These are phyloP conservation scores for Brachyptera putata DNA, from an alignment of 2,888 invertebrate genomes.

Conservation along the genomic window DNA sequence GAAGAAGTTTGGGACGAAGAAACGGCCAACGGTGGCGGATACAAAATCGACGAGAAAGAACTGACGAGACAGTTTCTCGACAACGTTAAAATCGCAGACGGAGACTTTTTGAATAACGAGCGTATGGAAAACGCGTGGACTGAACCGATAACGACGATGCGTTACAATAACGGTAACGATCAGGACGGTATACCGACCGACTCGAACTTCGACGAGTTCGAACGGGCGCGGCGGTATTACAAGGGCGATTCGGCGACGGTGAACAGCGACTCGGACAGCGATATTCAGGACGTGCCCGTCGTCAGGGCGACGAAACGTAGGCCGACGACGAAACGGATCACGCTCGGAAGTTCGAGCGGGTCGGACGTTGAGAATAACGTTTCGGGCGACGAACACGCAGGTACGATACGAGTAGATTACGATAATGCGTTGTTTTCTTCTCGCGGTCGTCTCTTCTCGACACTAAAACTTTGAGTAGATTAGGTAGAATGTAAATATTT, in stretches of 20 bases:
- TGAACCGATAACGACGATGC: not conserved
- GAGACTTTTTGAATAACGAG: not conserved
- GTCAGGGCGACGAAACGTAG: slow-evolving; percentile 19
- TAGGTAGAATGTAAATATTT: too few relatives aligned
- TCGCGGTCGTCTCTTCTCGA: not conserved
- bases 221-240: slow-evolving; percentile 25
- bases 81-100: not conserved
- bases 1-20: slow-evolving; percentile 15
- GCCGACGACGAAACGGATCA: slow-evolving; percentile 44
- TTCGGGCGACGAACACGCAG: slow-evolving; percentile 58
- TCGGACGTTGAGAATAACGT: slow-evolving; percentile 60
- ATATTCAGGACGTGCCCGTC: slow-evolving; percentile 38
- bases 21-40: not conserved
- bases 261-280: slow-evolving; percentile 48
- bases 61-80: not conserved
- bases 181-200: not conserved
- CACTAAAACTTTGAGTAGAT: too few relatives aligned
- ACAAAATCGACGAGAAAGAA: not conserved
- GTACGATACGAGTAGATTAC: slow-evolving; percentile 48
- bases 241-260: slow-evolving; percentile 30
- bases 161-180: not conserved
- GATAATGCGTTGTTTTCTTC: not conserved
- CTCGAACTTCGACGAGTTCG: not conserved
- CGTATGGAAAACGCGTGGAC: not conserved
- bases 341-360: slow-evolving; percentile 58